A percentile compares a stretch with the other conserved stretches of the same genome.
Evolutionary conservation across 2,113 vertebrate species (phyloP).

Genomic region (Coturnix japonica): DNA sequence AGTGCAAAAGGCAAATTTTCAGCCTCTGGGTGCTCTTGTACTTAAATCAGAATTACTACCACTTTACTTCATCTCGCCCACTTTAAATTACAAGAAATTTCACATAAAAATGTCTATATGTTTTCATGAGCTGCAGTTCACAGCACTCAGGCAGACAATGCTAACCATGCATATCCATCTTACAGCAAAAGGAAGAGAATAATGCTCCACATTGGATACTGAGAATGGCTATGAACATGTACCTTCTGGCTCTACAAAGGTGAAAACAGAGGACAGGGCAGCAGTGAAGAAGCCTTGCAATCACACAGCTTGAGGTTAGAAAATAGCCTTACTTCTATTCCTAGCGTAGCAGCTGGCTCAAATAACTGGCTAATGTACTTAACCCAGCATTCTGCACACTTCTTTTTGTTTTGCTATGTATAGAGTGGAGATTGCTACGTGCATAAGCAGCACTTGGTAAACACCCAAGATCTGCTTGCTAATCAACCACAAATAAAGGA

Average conservation of each 20-base stretch:
- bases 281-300: neutral
- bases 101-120: neutral
- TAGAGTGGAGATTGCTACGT: neutral
- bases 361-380: constrained; percentile 38
- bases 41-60: neutral
- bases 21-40: neutral
- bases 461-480: neutral
- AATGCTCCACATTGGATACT: neutral
- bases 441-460: neutral
- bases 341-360: constrained; percentile 11
- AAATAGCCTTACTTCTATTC: constrained; percentile 27
- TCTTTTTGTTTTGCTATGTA: neutral
- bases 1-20: neutral
- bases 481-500: neutral
- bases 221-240: neutral
- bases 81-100: neutral
- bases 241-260: neutral
- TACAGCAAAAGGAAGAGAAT: neutral
- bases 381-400: neutral
- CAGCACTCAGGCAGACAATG: neutral
- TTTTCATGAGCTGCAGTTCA: neutral
- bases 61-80: neutral
- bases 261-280: neutral
- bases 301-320: neutral
- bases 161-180: neutral